A percentile compares a stretch with the other conserved stretches of the same genome.
These are phyloP conservation scores for Lepisosteus oculatus DNA, from an alignment of 2,113 vertebrate genomes.

Conservation along the genomic window DNA sequence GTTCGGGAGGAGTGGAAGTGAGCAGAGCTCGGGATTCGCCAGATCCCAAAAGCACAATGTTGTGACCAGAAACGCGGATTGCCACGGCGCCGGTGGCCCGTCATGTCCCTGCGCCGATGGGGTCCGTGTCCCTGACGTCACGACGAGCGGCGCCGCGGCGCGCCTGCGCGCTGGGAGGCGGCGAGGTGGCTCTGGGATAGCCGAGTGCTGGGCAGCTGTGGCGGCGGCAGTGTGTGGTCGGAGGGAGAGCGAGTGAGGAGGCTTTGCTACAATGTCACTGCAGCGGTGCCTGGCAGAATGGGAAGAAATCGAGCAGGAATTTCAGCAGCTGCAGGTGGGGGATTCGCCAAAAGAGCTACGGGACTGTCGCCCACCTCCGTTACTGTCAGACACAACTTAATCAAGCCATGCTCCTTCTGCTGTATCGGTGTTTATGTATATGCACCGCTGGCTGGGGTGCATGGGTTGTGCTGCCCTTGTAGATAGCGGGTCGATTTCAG, in stretches of 20 bases:
- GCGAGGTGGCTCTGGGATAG: constrained; percentile 13
- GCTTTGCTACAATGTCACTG: constrained; percentile 54
- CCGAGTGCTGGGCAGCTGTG: constrained; percentile 25
- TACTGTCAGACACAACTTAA: neutral
- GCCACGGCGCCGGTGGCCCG: neutral
- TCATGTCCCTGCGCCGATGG: neutral
- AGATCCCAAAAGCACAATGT: too few species aligned
- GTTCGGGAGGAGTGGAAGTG: neutral
- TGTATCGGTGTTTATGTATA: neutral
- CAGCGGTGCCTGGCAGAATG: constrained; percentile 73
- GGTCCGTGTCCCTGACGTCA: constrained; percentile 1
- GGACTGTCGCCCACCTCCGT: neutral
- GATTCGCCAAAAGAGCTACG: neutral
- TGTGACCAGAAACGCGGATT: neutral
- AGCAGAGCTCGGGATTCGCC: neutral
- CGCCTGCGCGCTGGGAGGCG: neutral
- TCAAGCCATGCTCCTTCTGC: neutral
- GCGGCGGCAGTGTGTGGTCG: constrained; percentile 17
- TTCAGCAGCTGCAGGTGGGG: constrained; percentile 84
- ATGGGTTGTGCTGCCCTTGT: too few species aligned
- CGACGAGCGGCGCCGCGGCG: neutral
- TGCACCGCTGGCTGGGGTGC: too few species aligned
- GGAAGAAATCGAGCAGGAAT: constrained; percentile 82
- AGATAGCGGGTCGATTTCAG: too few species aligned
- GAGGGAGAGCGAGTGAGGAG: constrained; percentile 4